Percentiles rank a stretch among this genome's conserved stretches.
Conservation (phyloP, 2,888 invertebrate genomes). For the Stramonita haemastoma region DNA sequence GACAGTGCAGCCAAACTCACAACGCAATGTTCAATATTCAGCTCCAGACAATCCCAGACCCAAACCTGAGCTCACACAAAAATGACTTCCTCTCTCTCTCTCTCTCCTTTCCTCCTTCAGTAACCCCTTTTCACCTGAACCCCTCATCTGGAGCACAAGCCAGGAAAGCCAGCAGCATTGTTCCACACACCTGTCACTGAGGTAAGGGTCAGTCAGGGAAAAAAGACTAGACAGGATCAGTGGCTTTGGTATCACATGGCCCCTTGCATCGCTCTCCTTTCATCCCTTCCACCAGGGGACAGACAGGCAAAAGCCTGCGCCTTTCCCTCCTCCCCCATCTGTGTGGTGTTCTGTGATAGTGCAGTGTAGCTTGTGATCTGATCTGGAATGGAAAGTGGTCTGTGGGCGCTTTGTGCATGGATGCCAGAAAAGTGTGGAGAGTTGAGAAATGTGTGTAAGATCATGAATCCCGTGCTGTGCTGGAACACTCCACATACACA, state of each 20-base stretch:
- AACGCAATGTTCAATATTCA: not conserved
- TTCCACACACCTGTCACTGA: not conserved
- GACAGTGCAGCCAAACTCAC: no score
- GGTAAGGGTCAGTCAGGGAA: not conserved
- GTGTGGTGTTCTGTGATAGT: no score
- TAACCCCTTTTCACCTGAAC: not conserved
- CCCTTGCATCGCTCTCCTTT: conserved; percentile 43
- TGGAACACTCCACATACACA: no score
- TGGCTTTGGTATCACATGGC: not conserved
- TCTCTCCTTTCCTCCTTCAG: not conserved
- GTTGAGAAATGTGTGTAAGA: no score
- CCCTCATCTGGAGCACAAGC: not conserved
- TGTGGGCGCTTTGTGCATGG: no score
- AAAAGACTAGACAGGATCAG: conserved; percentile 36
- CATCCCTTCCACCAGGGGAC: conserved; percentile 36
- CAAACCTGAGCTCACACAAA: not conserved
- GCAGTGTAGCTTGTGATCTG: no score
- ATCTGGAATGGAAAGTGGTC: no score
- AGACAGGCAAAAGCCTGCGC: not conserved
- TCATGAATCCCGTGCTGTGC: no score
- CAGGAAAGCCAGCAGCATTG: not conserved
- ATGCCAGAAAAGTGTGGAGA: no score
- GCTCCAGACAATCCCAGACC: not conserved
- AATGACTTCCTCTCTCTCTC: not conserved
- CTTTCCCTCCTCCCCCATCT: no score